Percentiles rank a stretch among this genome's conserved stretches.
Evolutionary conservation across 2,113 vertebrate species (phyloP).

Genomic region (Centrocercus urophasianus): DNA sequence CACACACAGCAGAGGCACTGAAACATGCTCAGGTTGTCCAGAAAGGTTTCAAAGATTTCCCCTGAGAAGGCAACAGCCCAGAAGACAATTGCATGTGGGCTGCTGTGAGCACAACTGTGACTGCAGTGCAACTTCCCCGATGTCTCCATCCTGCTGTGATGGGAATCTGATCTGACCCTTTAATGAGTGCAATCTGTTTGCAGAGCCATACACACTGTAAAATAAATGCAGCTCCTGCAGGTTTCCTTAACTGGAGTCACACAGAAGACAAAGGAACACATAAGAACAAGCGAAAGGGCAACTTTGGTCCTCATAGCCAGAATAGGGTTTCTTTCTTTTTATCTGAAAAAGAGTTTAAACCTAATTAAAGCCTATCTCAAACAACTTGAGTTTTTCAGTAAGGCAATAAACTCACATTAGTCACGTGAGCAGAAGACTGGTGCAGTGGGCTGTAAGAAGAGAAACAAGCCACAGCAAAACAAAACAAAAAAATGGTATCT

Average conservation of each 20-base stretch:
- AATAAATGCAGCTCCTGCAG: background rate
- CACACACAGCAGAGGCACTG: background rate
- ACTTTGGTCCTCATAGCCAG: background rate
- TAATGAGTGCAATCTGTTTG: background rate
- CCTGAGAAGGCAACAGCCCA: background rate
- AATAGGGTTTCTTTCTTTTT: background rate
- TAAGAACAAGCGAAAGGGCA: background rate
- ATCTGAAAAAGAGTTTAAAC: background rate
- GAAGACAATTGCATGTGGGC: background rate
- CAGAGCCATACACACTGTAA: background rate
- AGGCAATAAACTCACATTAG: background rate
- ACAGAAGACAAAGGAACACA: background rate
- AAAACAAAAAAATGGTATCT: background rate
- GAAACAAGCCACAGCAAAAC: background rate
- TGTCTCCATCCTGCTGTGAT: background rate
- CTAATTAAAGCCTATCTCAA: background rate
- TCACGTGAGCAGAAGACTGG: accelerated
- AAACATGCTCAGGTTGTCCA: background rate
- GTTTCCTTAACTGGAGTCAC: background rate
- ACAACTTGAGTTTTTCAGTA: background rate
- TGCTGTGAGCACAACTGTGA: background rate
- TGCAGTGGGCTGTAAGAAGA: background rate
- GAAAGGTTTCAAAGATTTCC: background rate
- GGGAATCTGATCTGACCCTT: background rate
- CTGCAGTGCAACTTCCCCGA: background rate